Percentiles rank a stretch among this genome's conserved stretches.
Conservation (phyloP, 2,113 vertebrate genomes). For the Bombycilla garrulus region DNA sequence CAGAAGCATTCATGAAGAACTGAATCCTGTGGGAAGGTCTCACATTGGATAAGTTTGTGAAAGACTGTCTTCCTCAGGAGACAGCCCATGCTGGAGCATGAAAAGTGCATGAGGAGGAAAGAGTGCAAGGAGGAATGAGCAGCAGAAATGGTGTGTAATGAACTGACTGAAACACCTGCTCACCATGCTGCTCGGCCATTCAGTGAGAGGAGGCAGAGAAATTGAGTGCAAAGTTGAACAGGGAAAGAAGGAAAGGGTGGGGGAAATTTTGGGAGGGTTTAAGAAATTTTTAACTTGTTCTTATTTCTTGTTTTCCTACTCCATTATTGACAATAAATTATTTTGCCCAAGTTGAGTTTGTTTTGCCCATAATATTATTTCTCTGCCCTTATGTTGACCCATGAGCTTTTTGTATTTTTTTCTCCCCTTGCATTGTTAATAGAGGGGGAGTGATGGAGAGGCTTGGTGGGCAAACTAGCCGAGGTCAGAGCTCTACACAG, state of each 20-base stretch:
- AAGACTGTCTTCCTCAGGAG: background rate
- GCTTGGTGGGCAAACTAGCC: background rate
- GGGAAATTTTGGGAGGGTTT: accelerated
- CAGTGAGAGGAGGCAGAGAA: background rate
- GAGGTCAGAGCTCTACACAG: background rate
- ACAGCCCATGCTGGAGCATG: background rate
- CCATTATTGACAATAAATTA: background rate
- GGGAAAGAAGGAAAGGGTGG: background rate
- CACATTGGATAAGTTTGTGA: background rate
- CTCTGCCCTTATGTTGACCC: background rate
- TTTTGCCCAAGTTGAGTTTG: background rate
- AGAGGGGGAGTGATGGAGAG: accelerated
- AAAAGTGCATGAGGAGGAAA: background rate
- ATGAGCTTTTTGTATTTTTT: background rate
- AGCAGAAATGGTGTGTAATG: accelerated
- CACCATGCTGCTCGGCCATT: accelerated
- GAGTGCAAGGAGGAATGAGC: accelerated
- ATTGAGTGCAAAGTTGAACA: background rate
- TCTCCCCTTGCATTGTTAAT: background rate
- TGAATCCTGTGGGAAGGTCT: background rate
- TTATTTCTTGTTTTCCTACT: background rate
- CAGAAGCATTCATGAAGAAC: background rate
- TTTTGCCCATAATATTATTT: background rate
- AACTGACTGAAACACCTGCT: background rate
- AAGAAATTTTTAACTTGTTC: background rate